Evolutionary conservation across 2,888 invertebrate species (phyloP), one percentile per base, ranked within the genome.

Genomic region (Pandemis heparana): DNA sequence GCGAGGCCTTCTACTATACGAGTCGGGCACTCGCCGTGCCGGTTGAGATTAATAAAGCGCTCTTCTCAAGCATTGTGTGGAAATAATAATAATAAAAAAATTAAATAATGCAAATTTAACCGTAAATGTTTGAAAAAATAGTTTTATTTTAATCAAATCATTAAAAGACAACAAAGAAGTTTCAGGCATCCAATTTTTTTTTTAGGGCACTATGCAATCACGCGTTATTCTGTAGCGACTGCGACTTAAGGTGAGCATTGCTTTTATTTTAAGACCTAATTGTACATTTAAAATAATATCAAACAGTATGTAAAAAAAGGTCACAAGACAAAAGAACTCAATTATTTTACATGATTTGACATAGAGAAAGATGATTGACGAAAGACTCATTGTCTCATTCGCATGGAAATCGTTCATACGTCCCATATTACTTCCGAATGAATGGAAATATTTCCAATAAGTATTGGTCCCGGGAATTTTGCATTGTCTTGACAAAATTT

Each of bases 361-460:
- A 56, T 38, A 38, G 46, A 38, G 46, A 51, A 64, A 68, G 23
- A 70, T 77, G 79, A 85, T 79, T 79, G 81, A 83, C 81, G 77
- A 78, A 76, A 79, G 77, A 77, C 74, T 81, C 81, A 86, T 86
- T 88, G 86, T 89, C 84, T 86, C 79, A 81, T 82, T 82, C 80
- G 75, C 82, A 83, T 82, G 82, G 84, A 84, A 89, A 87, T 87
- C 85, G 88, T 89, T 90, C 86, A 87, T 87, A 89, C 85, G 86
- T 87, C 85, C 86, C 83, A 90, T 87, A 90, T 89, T 88, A 87
- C 87, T 90, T 90, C 89, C 90, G 83, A 78, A 76, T 87, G 85
- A 87, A 86, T 88, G 85, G 87, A 88, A 87, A 90, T 88, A 90
- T 92, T 91, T 91, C 84, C 91, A 92, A 91, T 92, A 91, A 88